Base-by-base conservation (phyloP, 2,797 vertebrate genomes). In the Rhincodon typus region DNA sequence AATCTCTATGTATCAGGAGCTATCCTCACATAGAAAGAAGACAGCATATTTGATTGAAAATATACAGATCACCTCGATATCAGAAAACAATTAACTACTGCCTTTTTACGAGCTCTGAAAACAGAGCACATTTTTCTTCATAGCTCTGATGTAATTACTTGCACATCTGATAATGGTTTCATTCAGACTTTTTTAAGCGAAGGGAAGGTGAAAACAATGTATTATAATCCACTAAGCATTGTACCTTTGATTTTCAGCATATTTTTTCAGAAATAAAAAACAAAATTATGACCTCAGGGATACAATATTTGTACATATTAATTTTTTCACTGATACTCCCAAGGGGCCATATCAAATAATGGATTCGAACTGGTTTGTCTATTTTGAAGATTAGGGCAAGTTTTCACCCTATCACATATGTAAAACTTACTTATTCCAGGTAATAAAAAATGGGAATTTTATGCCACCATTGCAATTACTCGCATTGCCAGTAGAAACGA, bases 401-500 rank as follows among this genome's bases (percentile, higher is more conserved):
- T 95, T 95, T 95, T 74, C 94, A 53, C 12, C 69, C 70, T 34
- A 38, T 95, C 94, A 50, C 70, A 95, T n/a, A 95, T 53, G 27
- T 95, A 77, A 50, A 95, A 95, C 67, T n/a, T 94, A 74, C 69
- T 94, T 95, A 77, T 95, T 53, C 50, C 17, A 13, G 70, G 27
- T 95, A 77, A 95, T 95, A 70, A 95, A 70, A 53, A 95, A 77
- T 53, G 94, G 94, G 94, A 95, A 72, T 77, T 95, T 93, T 57
- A 74, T 30, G 46, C 13, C 70, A 74, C 94, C 30, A 34, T 77
- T 77, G 94, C 19, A 95, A 95, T 95, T 95, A 95, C 27, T 34
- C 17, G 12, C 70, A 23, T 34, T 95, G 70, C 94, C 94, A 77
- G 46, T 77, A 21, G 42, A 77, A 53, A 30, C 34, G 94, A 74